phyloP scores from a whole-genome alignment of 2,888 invertebrate genomes.

The Phrixothrix hirtus region DNA sequence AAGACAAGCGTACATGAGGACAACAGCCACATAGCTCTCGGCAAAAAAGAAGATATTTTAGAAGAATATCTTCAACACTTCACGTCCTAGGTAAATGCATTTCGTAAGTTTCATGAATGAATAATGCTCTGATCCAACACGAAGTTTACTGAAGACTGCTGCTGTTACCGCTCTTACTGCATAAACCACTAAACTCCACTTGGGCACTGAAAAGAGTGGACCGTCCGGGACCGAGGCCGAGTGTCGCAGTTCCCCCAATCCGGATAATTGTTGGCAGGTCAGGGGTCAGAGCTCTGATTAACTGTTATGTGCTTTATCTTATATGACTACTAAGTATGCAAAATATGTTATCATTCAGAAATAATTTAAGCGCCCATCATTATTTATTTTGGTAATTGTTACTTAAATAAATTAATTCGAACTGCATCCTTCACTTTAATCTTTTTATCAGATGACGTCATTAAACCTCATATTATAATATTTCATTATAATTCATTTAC shows the following conservation, averaged over 20 bases:
- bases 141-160: conserved; percentile 9
- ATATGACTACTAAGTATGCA: conserved; percentile 23
- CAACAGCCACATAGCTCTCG: conserved; percentile 21
- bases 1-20: conserved; percentile 21
- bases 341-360: conserved; percentile 19
- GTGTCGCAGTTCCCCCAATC: conserved; percentile 37
- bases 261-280: conserved; percentile 39
- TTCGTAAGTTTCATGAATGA: conserved; percentile 3
- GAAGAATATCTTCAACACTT: conserved; percentile 13
- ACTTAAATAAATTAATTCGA: no score
- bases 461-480: no score
- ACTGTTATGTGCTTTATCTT: conserved; percentile 30
- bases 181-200: conserved; percentile 21
- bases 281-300: conserved; percentile 40
- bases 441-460: no score
- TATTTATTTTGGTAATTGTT: no score
- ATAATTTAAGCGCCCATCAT: conserved; percentile 20
- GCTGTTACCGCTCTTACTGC: conserved; percentile 14
- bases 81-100: conserved; percentile 15
- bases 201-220: conserved; percentile 29
- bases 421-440: no score
- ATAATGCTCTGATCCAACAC: conserved; percentile 3
- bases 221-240: conserved; percentile 30
- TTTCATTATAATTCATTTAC: no score
- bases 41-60: conserved; percentile 16